A percentile compares a stretch with the other conserved stretches of the same genome.
Conservation (phyloP, 2,888 invertebrate species). For the Caenorhabditis sp. region DNA sequence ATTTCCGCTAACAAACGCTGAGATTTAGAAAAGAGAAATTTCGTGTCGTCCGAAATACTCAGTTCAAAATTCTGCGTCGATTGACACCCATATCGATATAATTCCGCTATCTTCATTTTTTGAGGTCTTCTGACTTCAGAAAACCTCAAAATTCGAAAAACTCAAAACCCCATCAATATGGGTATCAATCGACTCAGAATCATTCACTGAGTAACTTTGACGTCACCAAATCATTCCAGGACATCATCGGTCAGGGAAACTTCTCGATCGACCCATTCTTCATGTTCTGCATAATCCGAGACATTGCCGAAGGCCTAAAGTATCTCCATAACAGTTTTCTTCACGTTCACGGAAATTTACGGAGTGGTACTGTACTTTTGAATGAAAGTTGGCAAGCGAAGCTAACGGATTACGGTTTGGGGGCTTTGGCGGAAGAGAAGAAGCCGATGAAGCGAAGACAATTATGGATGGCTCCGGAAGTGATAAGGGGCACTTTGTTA, state of each 20-base stretch:
- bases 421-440: slow-evolving; percentile 58
- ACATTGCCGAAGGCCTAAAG: slow-evolving; percentile 72
- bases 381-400: slow-evolving; percentile 78
- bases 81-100: no score
- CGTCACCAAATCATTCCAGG: slow-evolving; percentile 26
- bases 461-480: slow-evolving; percentile 80
- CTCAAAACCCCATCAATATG: background rate
- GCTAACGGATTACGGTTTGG: slow-evolving; percentile 66
- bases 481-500: slow-evolving; percentile 64
- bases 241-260: slow-evolving; percentile 71
- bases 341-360: slow-evolving; percentile 69
- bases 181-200: background rate
- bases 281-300: slow-evolving; percentile 72
- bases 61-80: no score
- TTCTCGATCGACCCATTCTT: slow-evolving; percentile 76
- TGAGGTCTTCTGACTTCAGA: no score
- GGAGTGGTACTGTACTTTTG: slow-evolving; percentile 74
- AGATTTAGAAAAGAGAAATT: background rate
- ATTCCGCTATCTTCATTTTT: no score
- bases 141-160: background rate
- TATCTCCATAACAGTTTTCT: slow-evolving; percentile 72
- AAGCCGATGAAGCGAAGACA: slow-evolving; percentile 62
- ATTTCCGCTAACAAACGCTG: background rate
- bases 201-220: background rate
- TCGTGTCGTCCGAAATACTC: no score